Conservation (phyloP, 2,113 vertebrate genomes). For the Spilogale gracilis region DNA sequence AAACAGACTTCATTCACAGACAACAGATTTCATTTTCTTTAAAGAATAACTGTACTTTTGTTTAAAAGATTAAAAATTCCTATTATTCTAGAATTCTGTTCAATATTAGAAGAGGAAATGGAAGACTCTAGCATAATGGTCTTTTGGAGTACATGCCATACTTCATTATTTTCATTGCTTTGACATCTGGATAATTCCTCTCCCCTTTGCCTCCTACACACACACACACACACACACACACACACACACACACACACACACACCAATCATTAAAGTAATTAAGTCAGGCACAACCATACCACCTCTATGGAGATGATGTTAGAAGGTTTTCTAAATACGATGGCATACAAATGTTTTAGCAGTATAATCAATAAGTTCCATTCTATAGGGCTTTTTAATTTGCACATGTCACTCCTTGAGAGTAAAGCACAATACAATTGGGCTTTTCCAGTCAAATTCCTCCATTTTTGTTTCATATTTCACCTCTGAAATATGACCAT, state of each 20-base stretch:
- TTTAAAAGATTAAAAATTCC: not conserved
- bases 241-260: not conserved
- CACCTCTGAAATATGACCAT: constrained; percentile 62
- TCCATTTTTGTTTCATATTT: constrained; percentile 66
- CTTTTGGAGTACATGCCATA: not conserved
- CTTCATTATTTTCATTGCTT: constrained; percentile 23
- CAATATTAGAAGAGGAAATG: not conserved
- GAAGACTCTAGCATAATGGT: not conserved
- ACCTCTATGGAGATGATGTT: not conserved
- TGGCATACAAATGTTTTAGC: constrained; percentile 64
- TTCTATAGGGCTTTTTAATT: constrained; percentile 60
- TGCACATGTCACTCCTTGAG: constrained; percentile 43
- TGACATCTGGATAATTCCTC: not conserved
- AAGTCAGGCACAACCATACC: not conserved
- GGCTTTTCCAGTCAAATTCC: constrained; percentile 45
- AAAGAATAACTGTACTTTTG: not conserved
- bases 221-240: not conserved
- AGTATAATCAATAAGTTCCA: constrained; percentile 3
- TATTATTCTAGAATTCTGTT: not conserved
- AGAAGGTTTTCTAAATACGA: constrained; percentile 58
- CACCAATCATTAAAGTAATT: constrained; percentile 52
- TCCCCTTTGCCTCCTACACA: not conserved
- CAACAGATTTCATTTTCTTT: constrained; percentile 29
- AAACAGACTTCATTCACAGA: not conserved
- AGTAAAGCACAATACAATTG: not conserved